Evolutionary conservation across 2,797 vertebrate genomes (phyloP).

Genomic region (Nasua narica): DNA sequence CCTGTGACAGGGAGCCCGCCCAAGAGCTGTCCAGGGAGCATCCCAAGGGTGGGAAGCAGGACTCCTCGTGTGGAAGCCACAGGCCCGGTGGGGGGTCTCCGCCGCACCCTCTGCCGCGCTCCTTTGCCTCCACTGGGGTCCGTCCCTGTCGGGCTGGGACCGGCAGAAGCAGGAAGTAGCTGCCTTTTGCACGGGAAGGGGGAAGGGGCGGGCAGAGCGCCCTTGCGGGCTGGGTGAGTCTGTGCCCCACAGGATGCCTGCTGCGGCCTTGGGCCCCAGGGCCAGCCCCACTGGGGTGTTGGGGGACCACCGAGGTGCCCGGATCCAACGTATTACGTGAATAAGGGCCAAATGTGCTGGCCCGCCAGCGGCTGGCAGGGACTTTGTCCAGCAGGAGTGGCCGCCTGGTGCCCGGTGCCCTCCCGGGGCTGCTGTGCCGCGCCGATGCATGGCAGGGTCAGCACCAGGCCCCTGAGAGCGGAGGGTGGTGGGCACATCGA

Average conservation of each 20-base stretch:
- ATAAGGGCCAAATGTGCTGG: fast-evolving
- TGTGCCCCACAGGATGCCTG: no score
- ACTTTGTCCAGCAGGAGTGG: background rate
- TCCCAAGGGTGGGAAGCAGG: fast-evolving
- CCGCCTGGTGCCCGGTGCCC: background rate
- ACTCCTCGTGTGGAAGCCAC: fast-evolving
- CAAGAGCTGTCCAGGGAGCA: background rate
- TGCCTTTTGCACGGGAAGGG: fast-evolving
- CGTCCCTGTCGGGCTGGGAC: fast-evolving
- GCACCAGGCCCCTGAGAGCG: background rate
- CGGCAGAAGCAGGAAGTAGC: background rate
- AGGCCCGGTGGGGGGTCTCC: fast-evolving
- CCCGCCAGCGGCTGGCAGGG: background rate
- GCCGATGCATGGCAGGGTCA: fast-evolving
- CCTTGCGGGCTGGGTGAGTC: fast-evolving
- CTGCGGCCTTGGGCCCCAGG: background rate
- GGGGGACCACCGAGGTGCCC: fast-evolving
- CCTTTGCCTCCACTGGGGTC: fast-evolving
- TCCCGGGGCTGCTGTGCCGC: fast-evolving
- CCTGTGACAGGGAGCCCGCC: fast-evolving
- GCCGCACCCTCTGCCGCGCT: fast-evolving
- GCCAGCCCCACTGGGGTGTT: background rate
- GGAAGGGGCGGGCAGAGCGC: fast-evolving
- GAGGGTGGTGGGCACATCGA: fast-evolving
- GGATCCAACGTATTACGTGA: fast-evolving